Base-by-base conservation (phyloP, 2,113 vertebrate species). In the Furnarius figulus region DNA sequence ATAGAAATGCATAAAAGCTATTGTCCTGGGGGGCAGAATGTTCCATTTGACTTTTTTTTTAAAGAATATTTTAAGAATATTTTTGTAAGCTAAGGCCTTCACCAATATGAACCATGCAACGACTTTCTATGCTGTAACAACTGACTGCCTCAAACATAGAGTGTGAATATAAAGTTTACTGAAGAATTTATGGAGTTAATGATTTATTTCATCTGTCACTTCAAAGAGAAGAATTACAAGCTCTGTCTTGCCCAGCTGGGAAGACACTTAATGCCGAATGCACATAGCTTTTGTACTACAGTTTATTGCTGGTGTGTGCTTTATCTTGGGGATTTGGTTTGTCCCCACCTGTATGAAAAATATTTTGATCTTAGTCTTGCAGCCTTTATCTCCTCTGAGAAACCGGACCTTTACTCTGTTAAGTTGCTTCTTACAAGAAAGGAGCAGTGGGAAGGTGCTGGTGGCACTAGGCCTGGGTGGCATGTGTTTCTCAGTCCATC, bases 201-300 rank as follows among this genome's bases (percentile, higher is more conserved):
- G 44, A 71, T 94, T 90, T 90, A 87, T 90, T 92, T 95, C 39
- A 58, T 81, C 79, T 96, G 63, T 92, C 65, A 84, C 50, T 92
- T 93, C 72, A 94, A 68, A 84, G 47, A 77, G 37, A 86, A 88
- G 24, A 84, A 89, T 63, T 93, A 90, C 0, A 0, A 42, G 90
- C 68, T 86, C 10, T 0, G 0, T 86, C 86, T 96, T 96, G 59
- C 56, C 56, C 56, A 67, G 23, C 37, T 80, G 52, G 35, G 55
- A 63, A 44, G 65, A 95, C 93, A 71, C 59, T 59, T 67, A 74
- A 50, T 77, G 46, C 65, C 1, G 14, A 87, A 10, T 74, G 68
- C 46, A 80, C 25, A 25, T 31, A 62, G n/a, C 21, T 77, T 88
- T 63, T 80, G 59, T 59, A 20, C 16, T 84, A 37, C 37, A 40